phyloP scores from a whole-genome alignment of 2,888 invertebrate species.

The Synergus japonicus region DNA sequence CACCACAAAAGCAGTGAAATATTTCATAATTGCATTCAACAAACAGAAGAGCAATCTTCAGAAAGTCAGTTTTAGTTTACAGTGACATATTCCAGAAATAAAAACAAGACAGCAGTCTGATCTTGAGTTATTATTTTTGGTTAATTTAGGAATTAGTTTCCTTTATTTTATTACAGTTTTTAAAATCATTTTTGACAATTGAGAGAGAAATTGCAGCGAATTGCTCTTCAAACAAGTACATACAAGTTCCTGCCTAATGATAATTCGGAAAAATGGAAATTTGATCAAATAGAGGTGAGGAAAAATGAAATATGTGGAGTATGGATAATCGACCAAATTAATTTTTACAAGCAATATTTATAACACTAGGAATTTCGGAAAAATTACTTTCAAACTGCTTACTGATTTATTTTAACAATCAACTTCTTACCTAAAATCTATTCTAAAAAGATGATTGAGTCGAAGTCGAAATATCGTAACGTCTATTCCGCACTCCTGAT shows the following conservation, averaged over 20 bases:
- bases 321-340: neutral
- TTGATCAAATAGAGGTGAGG: neutral
- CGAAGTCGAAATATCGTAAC: too few species aligned
- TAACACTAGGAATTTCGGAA: neutral
- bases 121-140: neutral
- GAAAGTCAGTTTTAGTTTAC: neutral
- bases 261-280: neutral
- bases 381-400: neutral
- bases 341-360: neutral
- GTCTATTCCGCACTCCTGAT: too few species aligned
- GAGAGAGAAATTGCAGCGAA: too few species aligned
- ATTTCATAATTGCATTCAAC: conserved; percentile 37
- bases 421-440: neutral
- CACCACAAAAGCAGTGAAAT: conserved; percentile 10
- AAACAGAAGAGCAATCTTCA: neutral
- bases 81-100: neutral
- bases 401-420: too few species aligned
- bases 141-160: neutral
- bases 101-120: neutral
- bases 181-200: too few species aligned
- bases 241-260: neutral
- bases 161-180: too few species aligned
- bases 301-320: neutral
- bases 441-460: too few species aligned
- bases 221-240: neutral